Base-by-base conservation (phyloP, 2,888 invertebrate species). In the Hirtodrosophila cameraria region DNA sequence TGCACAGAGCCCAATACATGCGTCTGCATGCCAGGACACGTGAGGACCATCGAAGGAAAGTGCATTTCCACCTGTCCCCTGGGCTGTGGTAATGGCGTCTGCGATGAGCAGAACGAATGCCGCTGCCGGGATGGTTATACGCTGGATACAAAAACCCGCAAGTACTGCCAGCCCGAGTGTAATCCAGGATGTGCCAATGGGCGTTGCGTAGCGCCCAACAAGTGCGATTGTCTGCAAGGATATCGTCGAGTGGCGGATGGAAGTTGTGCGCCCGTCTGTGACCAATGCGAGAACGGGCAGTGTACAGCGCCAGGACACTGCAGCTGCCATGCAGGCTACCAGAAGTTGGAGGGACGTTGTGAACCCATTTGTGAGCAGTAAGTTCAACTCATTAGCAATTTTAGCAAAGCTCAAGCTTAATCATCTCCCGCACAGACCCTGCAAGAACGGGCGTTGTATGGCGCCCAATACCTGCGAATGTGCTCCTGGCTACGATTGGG, bases 51-150 rank as follows among this genome's bases (percentile, higher is more conserved):
- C 9, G 87, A 86, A 31, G 83, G 80, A 2, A 87, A 92, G 71
- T 95, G 95, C 76, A 91, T 94, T 1, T 91, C 94, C 1, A 94
- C 94, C 0, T 95, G 95, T 61, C 94, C 94, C 0, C 92, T 94
- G 11, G 94, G 94, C 2, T 95, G 95, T 68, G 92, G 93, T 55
- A 94, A 95, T 72, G 90, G 90, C 0, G 52, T 78, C 0, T 91
- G 91, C 59, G 78, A 86, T 31, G 86, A 88, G 0, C 60, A 83
- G 13, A 89, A 90, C 53, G 76, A 86, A 11, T 87, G 89, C 49
- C 71, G 71, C 13, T 91, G 91, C 50, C 87, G 83, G 1, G 83
- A 88, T 15, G 91, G 91, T 6, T 89, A 78, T 43, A 78, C 72
- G 0, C 54, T 91, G n/a, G 92, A 91, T 1, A 87, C 87, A 0